Conservation (phyloP, 1,140 invertebrate species). For the Heliconius melpomene region DNA sequence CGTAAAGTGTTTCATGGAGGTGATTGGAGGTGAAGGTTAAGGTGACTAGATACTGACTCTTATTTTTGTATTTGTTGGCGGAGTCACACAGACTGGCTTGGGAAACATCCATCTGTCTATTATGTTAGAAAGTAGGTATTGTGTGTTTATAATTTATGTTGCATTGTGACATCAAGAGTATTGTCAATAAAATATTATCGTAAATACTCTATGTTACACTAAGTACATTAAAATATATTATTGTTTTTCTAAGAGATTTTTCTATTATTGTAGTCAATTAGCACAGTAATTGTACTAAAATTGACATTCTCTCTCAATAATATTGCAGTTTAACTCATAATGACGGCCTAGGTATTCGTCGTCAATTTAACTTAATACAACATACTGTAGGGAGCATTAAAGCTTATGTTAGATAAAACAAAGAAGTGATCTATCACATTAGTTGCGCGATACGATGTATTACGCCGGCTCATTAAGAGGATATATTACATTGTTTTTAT, state of each 20-base stretch:
- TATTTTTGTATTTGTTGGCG: too few species aligned
- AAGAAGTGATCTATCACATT: slow-evolving; percentile 13
- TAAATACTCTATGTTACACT: too few species aligned
- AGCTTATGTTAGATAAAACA: neutral
- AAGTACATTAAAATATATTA: too few species aligned
- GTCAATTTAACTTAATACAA: neutral
- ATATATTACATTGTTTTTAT: neutral
- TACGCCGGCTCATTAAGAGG: neutral
- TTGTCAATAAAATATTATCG: too few species aligned
- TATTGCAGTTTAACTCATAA: too few species aligned
- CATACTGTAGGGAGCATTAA: neutral
- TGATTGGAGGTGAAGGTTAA: slow-evolving; percentile 8
- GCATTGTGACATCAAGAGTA: too few species aligned
- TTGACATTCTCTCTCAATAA: too few species aligned
- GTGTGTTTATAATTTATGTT: too few species aligned
- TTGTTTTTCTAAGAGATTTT: too few species aligned
- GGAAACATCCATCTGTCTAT: too few species aligned
- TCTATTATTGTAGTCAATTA: neutral
- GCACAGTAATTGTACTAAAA: neutral
- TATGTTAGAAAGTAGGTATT: too few species aligned
- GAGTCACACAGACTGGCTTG: too few species aligned
- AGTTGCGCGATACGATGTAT: neutral
- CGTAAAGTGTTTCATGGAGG: neutral
- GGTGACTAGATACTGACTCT: neutral
- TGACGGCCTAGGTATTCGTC: neutral